A percentile compares a stretch with the other conserved stretches of the same genome.
Conservation (phyloP, 2,797 vertebrate species). For the Lycodopsis pacificus region DNA sequence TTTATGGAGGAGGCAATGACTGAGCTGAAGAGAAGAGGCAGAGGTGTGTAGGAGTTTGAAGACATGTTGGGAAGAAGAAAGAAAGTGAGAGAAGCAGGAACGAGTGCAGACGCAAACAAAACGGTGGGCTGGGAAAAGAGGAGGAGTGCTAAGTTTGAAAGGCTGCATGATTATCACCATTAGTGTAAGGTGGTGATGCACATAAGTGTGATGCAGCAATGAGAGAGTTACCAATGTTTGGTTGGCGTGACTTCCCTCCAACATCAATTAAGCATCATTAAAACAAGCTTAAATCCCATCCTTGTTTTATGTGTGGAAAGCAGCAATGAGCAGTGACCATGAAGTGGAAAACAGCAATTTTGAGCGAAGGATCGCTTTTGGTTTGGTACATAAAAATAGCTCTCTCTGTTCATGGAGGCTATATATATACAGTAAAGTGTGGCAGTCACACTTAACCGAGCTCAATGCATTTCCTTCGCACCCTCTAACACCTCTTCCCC, state of each 20-base stretch:
- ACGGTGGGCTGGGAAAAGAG: slow-evolving; percentile 58
- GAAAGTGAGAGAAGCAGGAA: slow-evolving; percentile 47
- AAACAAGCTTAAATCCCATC: slow-evolving; percentile 13
- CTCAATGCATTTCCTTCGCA: slow-evolving; percentile 56
- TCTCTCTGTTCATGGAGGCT: slow-evolving; percentile 49
- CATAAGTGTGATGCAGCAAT: slow-evolving; percentile 42
- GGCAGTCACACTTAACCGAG: slow-evolving; percentile 49
- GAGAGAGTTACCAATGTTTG: slow-evolving; percentile 51
- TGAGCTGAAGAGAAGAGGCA: slow-evolving; percentile 61
- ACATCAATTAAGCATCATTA: slow-evolving; percentile 15
- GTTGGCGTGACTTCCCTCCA: slow-evolving; percentile 14
- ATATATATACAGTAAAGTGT: slow-evolving; percentile 61
- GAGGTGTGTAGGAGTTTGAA: slow-evolving; percentile 66
- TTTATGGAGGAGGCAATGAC: slow-evolving; percentile 60
- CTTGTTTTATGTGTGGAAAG: slow-evolving; percentile 8
- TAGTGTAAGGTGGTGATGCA: slow-evolving; percentile 47
- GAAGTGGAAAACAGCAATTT: slow-evolving; percentile 7
- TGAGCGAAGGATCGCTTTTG: slow-evolving; percentile 25
- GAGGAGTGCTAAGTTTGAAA: slow-evolving; percentile 53
- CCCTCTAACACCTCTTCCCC: slow-evolving; percentile 25
- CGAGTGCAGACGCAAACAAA: slow-evolving; percentile 59
- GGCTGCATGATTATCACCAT: slow-evolving; percentile 57
- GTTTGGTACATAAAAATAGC: slow-evolving; percentile 56
- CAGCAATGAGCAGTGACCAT: slow-evolving; percentile 15
- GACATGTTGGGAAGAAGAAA: slow-evolving; percentile 51